A percentile compares a stretch with the other conserved stretches of the same genome.
Evolutionary conservation across 2,888 invertebrate genomes (phyloP).

Genomic region (Pecten maximus): DNA sequence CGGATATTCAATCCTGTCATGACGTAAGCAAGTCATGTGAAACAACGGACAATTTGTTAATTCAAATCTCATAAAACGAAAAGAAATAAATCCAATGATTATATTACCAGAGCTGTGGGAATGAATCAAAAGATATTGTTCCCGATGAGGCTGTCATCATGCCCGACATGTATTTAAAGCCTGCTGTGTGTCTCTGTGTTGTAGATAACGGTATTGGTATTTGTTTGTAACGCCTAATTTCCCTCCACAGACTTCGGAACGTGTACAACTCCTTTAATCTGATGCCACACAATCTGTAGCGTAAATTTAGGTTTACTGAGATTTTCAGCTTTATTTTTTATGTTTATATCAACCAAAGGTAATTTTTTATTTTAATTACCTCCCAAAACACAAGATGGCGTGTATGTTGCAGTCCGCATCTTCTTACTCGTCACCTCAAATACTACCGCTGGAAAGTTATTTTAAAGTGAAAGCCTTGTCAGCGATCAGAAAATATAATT

Average conservation of each 20-base stretch:
- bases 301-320: neutral
- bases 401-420: conserved; percentile 23
- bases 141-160: neutral
- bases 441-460: neutral
- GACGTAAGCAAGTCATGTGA: neutral
- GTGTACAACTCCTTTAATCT: neutral
- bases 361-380: neutral
- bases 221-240: conserved; percentile 21
- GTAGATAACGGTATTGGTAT: neutral
- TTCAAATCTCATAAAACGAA: neutral
- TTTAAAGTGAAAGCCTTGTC: neutral
- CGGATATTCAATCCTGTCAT: neutral
- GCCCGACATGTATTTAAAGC: neutral
- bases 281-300: conserved; percentile 1
- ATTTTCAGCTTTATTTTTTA: neutral
- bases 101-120: neutral
- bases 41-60: neutral
- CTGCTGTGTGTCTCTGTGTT: neutral
- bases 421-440: conserved; percentile 3
- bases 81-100: neutral
- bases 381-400: neutral
- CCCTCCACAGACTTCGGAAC: neutral
- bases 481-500: neutral
- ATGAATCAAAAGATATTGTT: neutral
- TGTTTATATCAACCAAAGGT: conserved; percentile 35